Evolutionary conservation across 2,888 invertebrate species (phyloP), one percentile per base, ranked within the genome.

Genomic region (Linyphia triangularis): DNA sequence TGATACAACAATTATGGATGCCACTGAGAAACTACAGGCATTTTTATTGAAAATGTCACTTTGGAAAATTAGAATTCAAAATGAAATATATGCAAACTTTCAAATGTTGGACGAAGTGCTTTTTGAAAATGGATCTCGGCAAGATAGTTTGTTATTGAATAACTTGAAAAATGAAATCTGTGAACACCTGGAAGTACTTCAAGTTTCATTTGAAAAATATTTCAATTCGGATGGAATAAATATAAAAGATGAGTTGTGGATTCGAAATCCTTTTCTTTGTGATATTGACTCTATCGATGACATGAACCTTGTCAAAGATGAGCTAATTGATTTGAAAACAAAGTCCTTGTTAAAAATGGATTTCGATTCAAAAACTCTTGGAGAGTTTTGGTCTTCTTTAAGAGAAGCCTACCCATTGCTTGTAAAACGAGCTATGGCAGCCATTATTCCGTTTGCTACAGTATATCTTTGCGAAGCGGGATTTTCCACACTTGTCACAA

Each of bases 341-440:
- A n/a, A n/a, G n/a, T n/a, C n/a, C n/a, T n/a, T n/a, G n/a, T n/a
- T n/a, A n/a, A n/a, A n/a, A n/a, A n/a, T n/a, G n/a, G n/a, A n/a
- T n/a, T n/a, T n/a, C n/a, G n/a, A n/a, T n/a, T n/a, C n/a, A n/a
- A n/a, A n/a, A n/a, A n/a, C n/a, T n/a, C n/a, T n/a, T n/a, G n/a
- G n/a, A n/a, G n/a, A n/a, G n/a, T n/a, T n/a, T n/a, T n/a, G n/a
- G n/a, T n/a, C n/a, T n/a, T n/a, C n/a, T n/a, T n/a, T n/a, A n/a
- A n/a, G n/a, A 82, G 81, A 82, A 82, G 70, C 81, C 81, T 82
- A 82, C 81, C 81, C 70, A 82, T 82, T 82, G 70, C 70, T 82
- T 70, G 81, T 70, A 70, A 82, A 70, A 70, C 81, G 81, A 82
- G 70, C 81, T 82, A 82, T 82, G 81, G 81, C 81, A 82, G 70